phyloP scores from a whole-genome alignment of 2,113 vertebrate genomes.

The Pteruthius melanotis region DNA sequence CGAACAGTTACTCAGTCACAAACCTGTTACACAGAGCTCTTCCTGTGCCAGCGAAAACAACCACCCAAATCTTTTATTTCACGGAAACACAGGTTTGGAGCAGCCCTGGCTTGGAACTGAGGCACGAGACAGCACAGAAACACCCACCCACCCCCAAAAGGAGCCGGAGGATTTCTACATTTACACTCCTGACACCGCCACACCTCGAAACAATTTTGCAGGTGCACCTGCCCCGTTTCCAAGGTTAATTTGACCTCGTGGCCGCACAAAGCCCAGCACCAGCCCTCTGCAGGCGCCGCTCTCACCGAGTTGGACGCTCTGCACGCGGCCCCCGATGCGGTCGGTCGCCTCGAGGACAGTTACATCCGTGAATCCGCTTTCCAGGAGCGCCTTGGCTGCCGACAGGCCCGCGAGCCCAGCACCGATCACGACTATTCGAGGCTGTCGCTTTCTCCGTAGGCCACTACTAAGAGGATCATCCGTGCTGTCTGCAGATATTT shows the following conservation, averaged over 20 bases:
- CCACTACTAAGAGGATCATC: conserved; percentile 99
- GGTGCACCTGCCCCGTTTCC: accelerated
- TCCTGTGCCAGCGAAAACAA: accelerated
- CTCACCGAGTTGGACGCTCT: conserved; percentile 92
- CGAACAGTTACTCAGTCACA: background rate
- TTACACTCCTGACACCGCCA: accelerated
- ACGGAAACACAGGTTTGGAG: background rate
- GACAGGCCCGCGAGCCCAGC: conserved; percentile 95
- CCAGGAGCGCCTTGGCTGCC: conserved; percentile 88
- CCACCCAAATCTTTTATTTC: background rate
- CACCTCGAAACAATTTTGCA: accelerated
- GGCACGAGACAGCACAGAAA: background rate
- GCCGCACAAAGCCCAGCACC: accelerated
- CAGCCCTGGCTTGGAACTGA: background rate
- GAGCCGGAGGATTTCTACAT: accelerated
- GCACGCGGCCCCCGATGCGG: conserved; percentile 91
- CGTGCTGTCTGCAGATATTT: conserved; percentile 98
- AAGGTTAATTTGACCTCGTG: accelerated
- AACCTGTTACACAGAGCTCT: background rate
- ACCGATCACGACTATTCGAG: conserved; percentile 96
- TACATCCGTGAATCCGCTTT: conserved; percentile 94
- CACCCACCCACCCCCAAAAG: background rate
- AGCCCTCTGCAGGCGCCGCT: accelerated
- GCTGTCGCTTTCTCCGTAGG: conserved; percentile 88
- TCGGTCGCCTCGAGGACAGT: conserved; percentile 93